Percentiles rank a stretch among this genome's conserved stretches.
Conservation (phyloP, 2,888 invertebrate genomes). For the Meiosimyza decipiens region DNA sequence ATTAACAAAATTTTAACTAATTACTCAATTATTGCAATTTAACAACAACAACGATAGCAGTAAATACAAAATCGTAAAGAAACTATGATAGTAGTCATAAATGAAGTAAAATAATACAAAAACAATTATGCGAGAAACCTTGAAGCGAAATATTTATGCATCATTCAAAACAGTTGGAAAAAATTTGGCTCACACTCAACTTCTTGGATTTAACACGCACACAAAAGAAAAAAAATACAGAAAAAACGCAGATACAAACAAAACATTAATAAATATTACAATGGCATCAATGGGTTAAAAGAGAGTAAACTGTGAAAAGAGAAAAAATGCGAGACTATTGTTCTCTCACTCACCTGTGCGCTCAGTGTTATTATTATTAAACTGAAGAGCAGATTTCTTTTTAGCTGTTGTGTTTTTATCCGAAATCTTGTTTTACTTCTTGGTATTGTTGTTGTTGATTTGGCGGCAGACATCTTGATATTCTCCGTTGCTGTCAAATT, state of each 20-base stretch:
- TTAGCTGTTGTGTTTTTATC: constrained; percentile 39
- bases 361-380: constrained; percentile 48
- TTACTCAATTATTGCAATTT: constrained; percentile 14
- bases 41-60: neutral
- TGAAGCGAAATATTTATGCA: constrained; percentile 17
- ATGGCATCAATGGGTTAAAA: neutral
- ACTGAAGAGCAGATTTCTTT: constrained; percentile 49
- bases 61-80: neutral
- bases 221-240: neutral
- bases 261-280: neutral
- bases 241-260: neutral
- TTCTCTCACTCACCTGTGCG: constrained; percentile 46
- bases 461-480: constrained; percentile 24
- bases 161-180: constrained; percentile 10
- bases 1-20: neutral
- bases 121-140: constrained; percentile 8
- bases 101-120: neutral
- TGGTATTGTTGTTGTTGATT: constrained; percentile 34
- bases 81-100: neutral
- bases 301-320: neutral
- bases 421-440: constrained; percentile 35
- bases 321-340: neutral
- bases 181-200: constrained; percentile 4
- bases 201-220: constrained; percentile 27
- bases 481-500: constrained; percentile 6